Evolutionary conservation across 2,888 invertebrate genomes (phyloP).

Genomic region (Caenorhabditis parvicauda): DNA sequence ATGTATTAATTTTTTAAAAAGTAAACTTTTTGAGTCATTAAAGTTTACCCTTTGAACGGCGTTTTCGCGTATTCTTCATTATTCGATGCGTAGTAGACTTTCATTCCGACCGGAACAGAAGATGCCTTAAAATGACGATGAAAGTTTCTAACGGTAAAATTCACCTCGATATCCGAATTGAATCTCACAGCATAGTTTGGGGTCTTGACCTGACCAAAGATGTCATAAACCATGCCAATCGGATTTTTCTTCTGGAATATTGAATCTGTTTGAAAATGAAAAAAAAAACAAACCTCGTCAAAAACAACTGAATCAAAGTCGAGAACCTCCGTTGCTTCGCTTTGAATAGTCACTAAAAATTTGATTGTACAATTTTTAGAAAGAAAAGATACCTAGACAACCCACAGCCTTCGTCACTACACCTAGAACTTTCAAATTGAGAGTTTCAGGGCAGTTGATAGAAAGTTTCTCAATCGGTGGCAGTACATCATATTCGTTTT

Average conservation of each 20-base stretch:
- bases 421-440: constrained; percentile 15
- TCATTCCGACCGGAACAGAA: constrained; percentile 15
- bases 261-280: neutral
- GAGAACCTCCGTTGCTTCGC: constrained; percentile 18
- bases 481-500: constrained; percentile 23
- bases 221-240: constrained; percentile 23
- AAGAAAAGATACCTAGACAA: neutral
- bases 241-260: constrained; percentile 6
- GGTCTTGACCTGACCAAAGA: constrained; percentile 26
- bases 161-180: constrained; percentile 22
- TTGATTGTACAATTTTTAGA: neutral
- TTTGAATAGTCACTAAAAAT: constrained; percentile 16
- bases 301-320: constrained; percentile 27
- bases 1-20: neutral
- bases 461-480: constrained; percentile 24
- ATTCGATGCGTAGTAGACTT: constrained; percentile 25
- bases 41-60: constrained; percentile 22
- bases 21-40: neutral
- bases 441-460: constrained; percentile 12
- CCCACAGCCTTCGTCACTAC: constrained; percentile 5
- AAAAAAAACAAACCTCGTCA: constrained; percentile 1
- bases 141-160: too few relatives aligned
- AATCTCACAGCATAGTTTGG: constrained; percentile 23
- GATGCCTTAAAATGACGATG: constrained; percentile 16
- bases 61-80: constrained; percentile 17